Base-by-base conservation (phyloP, 1,140 invertebrate species). In the Popillia japonica region DNA sequence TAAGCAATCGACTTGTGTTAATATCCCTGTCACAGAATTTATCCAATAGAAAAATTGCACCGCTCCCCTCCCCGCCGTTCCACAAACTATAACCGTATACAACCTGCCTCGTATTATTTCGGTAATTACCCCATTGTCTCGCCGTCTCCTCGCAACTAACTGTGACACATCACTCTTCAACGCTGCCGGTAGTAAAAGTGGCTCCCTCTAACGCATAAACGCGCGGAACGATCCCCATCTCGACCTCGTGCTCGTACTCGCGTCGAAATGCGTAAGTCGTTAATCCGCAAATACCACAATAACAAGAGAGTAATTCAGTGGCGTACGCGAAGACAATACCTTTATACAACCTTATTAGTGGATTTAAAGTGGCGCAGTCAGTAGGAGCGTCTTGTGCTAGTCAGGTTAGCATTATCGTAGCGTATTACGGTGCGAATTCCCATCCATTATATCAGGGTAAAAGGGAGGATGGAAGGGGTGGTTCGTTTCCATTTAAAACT, bases 401-500 rank as follows among this genome's bases (percentile, higher is more conserved):
- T 48, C 9, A 10, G 44, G 10, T 14, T n/a, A 17, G 14, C 48
- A 17, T n/a, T 17, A 3, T 14, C 14, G 48, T 55, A 55, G 48
- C 48, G 48, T n/a, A n/a, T 55, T 55, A 55, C 0, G 48, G 48
- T 7, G 11, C 6, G 6, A 55, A 34, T 34, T 34, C 4, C 27
- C 27, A 2, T 34, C 27, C 27, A 34, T 34, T 34, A 34, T 34
- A 34, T n/a, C n/a, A n/a, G n/a, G n/a, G n/a, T n/a, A n/a, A n/a
- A n/a, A n/a, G n/a, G 27, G 4, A 34, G 27, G 27, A 34, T 34
- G 27, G n/a, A n/a, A 55, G 14, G 14, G 48, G 14, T 17, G 14
- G n/a, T n/a, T n/a, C 17, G 48, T 55, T 77, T 77, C n/a, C 75
- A 61, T 77, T n/a, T 77, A 59, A 64, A 77, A 59, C 75, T 77